These are phyloP conservation scores for Morpho deidamia DNA, from an alignment of 2,888 invertebrate species.

Conservation along the genomic window DNA sequence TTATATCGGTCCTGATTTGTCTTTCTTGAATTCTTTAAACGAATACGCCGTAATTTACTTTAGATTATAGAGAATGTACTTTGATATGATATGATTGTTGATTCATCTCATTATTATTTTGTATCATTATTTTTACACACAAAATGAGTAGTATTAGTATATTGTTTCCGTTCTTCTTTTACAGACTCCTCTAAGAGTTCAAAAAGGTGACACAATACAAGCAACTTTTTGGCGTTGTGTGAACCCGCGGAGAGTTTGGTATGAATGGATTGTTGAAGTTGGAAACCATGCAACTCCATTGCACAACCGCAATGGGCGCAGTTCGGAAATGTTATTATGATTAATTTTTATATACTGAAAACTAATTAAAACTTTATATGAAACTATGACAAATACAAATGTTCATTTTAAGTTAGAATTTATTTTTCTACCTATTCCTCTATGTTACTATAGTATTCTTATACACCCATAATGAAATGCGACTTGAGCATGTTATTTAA, in stretches of 20 bases:
- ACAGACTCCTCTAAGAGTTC: slow-evolving; percentile 86
- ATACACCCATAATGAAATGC: too few species aligned
- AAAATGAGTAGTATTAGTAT: too few species aligned
- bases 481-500: too few species aligned
- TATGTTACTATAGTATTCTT: too few species aligned
- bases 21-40: too few species aligned
- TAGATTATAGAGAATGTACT: too few species aligned
- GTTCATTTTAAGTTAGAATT: not conserved
- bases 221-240: slow-evolving; percentile 93
- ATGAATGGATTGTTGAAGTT: slow-evolving; percentile 89
- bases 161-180: not conserved
- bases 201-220: slow-evolving; percentile 83
- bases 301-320: slow-evolving; percentile 60
- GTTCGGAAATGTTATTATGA: slow-evolving; percentile 71
- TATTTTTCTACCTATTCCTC: not conserved
- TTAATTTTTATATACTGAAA: not conserved
- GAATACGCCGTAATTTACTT: too few species aligned
- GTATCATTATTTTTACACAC: too few species aligned
- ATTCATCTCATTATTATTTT: too few species aligned
- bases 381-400: slow-evolving; percentile 1
- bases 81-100: too few species aligned
- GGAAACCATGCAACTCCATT: slow-evolving; percentile 48
- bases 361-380: not conserved
- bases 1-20: too few species aligned
- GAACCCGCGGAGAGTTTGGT: slow-evolving; percentile 92